These are phyloP conservation scores for Pelusios castaneus DNA, from an alignment of 2,113 vertebrate genomes.

Conservation along the genomic window DNA sequence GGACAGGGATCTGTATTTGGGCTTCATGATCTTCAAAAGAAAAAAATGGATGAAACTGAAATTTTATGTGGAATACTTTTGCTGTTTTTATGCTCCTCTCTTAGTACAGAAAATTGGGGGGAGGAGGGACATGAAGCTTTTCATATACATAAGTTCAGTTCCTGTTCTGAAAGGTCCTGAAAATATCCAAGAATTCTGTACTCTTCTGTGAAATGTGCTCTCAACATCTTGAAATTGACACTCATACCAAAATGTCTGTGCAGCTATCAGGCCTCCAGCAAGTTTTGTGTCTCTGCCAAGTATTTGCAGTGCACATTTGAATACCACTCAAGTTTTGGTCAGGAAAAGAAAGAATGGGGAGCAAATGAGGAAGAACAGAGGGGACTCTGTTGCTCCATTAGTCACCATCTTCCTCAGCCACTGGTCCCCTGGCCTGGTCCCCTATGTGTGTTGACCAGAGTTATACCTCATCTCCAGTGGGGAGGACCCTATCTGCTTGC, in stretches of 20 bases:
- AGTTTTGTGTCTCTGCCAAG: background rate
- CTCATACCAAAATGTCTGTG: background rate
- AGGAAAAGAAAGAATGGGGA: background rate
- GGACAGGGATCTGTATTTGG: slow-evolving; percentile 90
- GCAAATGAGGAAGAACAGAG: background rate
- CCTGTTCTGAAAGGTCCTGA: background rate
- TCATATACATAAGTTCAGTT: background rate
- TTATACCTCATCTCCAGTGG: background rate
- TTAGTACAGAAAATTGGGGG: background rate
- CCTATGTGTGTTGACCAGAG: background rate
- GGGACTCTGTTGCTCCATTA: background rate
- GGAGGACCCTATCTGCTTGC: background rate
- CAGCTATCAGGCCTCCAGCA: background rate
- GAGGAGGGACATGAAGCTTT: background rate
- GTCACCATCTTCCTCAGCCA: background rate
- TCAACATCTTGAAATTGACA: background rate
- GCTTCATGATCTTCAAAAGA: slow-evolving; percentile 87
- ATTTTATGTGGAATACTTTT: background rate
- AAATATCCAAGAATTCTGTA: background rate
- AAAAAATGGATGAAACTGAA: background rate
- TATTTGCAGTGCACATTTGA: background rate
- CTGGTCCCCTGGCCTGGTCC: background rate
- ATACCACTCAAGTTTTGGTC: background rate
- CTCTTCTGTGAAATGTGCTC: background rate
- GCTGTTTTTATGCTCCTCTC: background rate